Conservation (phyloP, 2,888 invertebrate species). For the Sialis lutaria region DNA sequence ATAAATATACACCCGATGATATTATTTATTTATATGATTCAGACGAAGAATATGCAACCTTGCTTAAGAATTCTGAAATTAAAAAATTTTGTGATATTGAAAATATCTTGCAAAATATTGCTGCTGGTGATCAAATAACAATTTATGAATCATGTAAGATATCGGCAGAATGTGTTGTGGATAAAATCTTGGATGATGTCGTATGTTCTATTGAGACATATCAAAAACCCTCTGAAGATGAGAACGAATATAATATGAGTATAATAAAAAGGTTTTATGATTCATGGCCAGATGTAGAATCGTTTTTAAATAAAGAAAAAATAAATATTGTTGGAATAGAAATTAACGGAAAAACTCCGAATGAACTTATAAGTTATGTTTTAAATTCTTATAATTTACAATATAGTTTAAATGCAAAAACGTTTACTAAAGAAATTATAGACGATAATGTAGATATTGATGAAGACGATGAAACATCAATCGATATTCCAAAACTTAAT, state of each 20-base stretch:
- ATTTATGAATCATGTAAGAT: conserved; percentile 6
- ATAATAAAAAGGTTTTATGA: no score
- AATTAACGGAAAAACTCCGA: no score
- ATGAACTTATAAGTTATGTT: conserved; percentile 3
- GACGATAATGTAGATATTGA: conserved; percentile 21
- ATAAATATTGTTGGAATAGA: no score
- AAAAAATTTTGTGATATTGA: conserved; percentile 14
- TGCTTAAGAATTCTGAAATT: conserved; percentile 17
- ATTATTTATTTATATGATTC: conserved; percentile 35
- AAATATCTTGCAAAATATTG: conserved; percentile 19
- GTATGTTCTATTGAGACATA: no score
- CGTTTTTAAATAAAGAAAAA: no score
- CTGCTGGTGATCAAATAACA: conserved; percentile 15
- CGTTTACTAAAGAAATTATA: conserved; percentile 28
- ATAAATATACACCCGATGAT: conserved; percentile 33
- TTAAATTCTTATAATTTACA: conserved; percentile 17
- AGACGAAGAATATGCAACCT: conserved; percentile 23
- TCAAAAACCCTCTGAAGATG: no score
- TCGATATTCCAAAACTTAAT: conserved; percentile 5
- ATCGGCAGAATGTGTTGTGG: not conserved
- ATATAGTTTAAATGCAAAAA: conserved; percentile 25
- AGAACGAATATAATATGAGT: no score
- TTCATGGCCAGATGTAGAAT: no score
- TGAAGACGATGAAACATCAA: conserved; percentile 17
- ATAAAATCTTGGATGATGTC: not conserved